A percentile compares a stretch with the other conserved stretches of the same genome.
Conservation (phyloP, 2,888 invertebrate species). For the Dynastes grantii region DNA sequence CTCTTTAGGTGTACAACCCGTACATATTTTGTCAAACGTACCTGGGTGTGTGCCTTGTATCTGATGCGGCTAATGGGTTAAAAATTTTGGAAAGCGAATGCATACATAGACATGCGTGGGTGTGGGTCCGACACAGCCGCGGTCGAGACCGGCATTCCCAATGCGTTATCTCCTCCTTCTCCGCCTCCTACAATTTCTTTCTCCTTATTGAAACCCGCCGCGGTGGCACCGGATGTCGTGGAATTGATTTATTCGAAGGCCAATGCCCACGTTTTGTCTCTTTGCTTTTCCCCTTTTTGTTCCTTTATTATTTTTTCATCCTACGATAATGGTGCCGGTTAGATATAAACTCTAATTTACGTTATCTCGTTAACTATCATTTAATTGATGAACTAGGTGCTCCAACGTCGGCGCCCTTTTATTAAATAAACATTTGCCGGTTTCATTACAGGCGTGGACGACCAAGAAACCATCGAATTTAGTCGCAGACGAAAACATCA, state of each 20-base stretch:
- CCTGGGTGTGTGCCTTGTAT: slow-evolving; percentile 33
- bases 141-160: slow-evolving; percentile 44
- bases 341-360: slow-evolving; percentile 36
- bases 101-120: slow-evolving; percentile 38
- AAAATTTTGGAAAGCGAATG: slow-evolving; percentile 37
- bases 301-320: slow-evolving; percentile 49
- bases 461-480: slow-evolving; percentile 16
- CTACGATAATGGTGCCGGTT: slow-evolving; percentile 31
- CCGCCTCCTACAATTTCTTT: slow-evolving; percentile 26
- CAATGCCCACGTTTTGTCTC: slow-evolving; percentile 50
- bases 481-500: slow-evolving; percentile 1
- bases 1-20: not conserved
- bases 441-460: not conserved
- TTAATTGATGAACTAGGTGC: slow-evolving; percentile 43
- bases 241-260: slow-evolving; percentile 55
- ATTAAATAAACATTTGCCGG: slow-evolving; percentile 40
- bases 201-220: slow-evolving; percentile 48
- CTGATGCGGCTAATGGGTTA: slow-evolving; percentile 23
- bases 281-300: slow-evolving; percentile 46
- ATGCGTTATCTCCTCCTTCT: slow-evolving; percentile 44
- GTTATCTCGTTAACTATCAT: slow-evolving; percentile 43
- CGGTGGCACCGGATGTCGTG: slow-evolving; percentile 54
- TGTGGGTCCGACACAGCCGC: slow-evolving; percentile 43
- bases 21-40: slow-evolving; percentile 14
- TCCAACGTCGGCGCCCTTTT: slow-evolving; percentile 21